A percentile compares a stretch with the other conserved stretches of the same genome.
Evolutionary conservation across 2,797 vertebrate species (phyloP).

Genomic region (Etheostoma perlongum): DNA sequence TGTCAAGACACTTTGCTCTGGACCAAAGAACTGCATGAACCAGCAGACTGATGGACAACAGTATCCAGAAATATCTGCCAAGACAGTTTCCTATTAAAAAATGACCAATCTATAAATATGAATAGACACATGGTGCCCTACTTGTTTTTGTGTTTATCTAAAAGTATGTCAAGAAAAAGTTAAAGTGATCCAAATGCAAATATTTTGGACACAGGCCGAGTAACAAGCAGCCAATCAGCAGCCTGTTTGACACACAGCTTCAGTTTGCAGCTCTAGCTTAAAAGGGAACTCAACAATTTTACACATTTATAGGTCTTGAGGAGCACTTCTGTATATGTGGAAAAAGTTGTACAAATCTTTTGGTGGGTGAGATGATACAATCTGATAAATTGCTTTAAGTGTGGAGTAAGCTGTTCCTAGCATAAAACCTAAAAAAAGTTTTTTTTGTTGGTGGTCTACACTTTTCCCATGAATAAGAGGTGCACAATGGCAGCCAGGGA

Average conservation of each 20-base stretch:
- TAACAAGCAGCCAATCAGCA: slow-evolving; percentile 7
- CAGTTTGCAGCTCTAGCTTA: not conserved
- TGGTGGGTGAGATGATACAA: not conserved
- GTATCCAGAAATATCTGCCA: not conserved
- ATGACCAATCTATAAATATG: not conserved
- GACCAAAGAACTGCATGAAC: slow-evolving; percentile 1
- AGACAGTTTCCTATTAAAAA: not conserved
- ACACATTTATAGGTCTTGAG: not conserved
- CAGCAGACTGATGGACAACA: not conserved
- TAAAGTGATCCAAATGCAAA: not conserved
- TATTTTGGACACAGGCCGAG: not conserved
- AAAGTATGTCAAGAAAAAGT: slow-evolving; percentile 1
- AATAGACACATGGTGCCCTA: not conserved
- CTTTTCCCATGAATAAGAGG: not conserved
- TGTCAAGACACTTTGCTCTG: not conserved
- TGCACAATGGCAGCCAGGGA: not conserved
- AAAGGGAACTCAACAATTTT: not conserved
- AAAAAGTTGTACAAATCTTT: not conserved
- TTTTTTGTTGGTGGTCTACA: not conserved
- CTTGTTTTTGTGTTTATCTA: not conserved
- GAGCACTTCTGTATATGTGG: not conserved
- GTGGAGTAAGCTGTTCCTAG: not conserved
- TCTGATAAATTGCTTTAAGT: not conserved
- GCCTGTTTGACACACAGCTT: slow-evolving; percentile 4
- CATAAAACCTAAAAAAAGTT: not conserved